Conservation (phyloP, 2,888 invertebrate genomes). For the Dryadula phaetusa region DNA sequence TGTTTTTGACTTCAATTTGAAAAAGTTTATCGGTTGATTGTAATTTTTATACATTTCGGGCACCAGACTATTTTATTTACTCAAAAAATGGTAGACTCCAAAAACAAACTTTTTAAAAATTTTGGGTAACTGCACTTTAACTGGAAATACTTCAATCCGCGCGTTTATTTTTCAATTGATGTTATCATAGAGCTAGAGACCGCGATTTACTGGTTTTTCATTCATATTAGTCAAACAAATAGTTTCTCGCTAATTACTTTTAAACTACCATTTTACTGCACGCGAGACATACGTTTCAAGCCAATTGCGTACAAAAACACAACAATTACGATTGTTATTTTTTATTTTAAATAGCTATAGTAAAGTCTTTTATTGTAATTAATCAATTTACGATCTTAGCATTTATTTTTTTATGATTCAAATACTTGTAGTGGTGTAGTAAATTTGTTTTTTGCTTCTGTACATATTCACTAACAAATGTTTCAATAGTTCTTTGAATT, state of each 20-base stretch:
- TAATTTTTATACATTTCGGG: conserved; percentile 7
- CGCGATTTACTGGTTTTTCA: conserved; percentile 57
- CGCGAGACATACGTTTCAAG: conserved; percentile 62
- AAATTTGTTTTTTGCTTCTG: conserved; percentile 6
- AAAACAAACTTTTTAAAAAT: conserved; percentile 22
- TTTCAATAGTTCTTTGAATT: not conserved
- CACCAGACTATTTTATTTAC: conserved; percentile 16
- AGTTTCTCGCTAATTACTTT: conserved; percentile 66
- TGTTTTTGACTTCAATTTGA: not conserved
- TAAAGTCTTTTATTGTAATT: conserved; percentile 1
- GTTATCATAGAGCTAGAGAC: conserved; percentile 58
- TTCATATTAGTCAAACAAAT: conserved; percentile 62
- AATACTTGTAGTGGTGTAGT: conserved; percentile 1
- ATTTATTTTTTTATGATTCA: not conserved
- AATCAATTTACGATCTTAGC: conserved; percentile 7
- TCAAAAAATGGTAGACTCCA: conserved; percentile 17
- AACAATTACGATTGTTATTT: conserved; percentile 57
- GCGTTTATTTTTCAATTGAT: conserved; percentile 51
- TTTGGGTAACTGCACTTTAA: conserved; percentile 25
- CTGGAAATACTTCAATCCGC: conserved; percentile 26
- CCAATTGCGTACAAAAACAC: conserved; percentile 55
- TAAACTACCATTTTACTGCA: conserved; percentile 59
- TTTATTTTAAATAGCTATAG: conserved; percentile 49
- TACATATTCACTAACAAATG: not conserved
- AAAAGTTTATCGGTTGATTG: conserved; percentile 1